Evolutionary conservation across 1,140 invertebrate species (phyloP), one percentile per base, ranked within the genome.

Genomic region (Ylistrum balloti): DNA sequence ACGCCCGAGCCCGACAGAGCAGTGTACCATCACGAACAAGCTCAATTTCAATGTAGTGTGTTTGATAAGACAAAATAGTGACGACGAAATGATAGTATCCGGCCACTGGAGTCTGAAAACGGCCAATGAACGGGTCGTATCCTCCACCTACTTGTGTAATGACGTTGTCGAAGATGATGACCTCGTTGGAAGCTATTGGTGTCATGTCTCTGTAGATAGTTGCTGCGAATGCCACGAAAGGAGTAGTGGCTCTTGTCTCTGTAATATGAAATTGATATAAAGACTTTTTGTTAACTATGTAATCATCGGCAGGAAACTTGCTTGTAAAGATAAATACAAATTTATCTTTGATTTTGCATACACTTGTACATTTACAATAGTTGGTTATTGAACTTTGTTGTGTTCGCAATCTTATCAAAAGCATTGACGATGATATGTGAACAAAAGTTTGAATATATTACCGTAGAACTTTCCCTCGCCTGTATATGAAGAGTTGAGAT

Each of bases 11-110:
- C 20, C 88, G 41, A 35, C 88, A 88, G 9, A 88, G 33, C n/a
- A 33, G 5, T 3, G 11, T n/a, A 20, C 28, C 28, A n/a, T 88
- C 88, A 0, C 33, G 32, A 9, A 88, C 48, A 22, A 88, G 0
- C 85, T 88, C 88, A 33, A 88, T 33, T 15, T 88, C 88, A 33
- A 88, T 88, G 20, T 33, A 88, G 48, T 88, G 33, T 15, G 41
- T 33, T 5, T 41, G 48, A 33, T 88, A 88, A 33, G 88, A 88
- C 33, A 56, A 32, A 7, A 34, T 56, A 22, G 10, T 88, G 22
- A 34, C 56, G 22, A 88, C 88, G 48, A 88, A 88, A 33, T 88
- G 88, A 33, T 88, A 88, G n/a, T 74, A 74, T 9, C 88, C 88
- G 13, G 28, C 56, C 22, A 88, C 45, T 33, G 88, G 88, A 33